A percentile compares a stretch with the other conserved stretches of the same genome.
These are phyloP conservation scores for Pogonomyrmex californicus DNA, from an alignment of 1,140 invertebrate species.

Conservation along the genomic window DNA sequence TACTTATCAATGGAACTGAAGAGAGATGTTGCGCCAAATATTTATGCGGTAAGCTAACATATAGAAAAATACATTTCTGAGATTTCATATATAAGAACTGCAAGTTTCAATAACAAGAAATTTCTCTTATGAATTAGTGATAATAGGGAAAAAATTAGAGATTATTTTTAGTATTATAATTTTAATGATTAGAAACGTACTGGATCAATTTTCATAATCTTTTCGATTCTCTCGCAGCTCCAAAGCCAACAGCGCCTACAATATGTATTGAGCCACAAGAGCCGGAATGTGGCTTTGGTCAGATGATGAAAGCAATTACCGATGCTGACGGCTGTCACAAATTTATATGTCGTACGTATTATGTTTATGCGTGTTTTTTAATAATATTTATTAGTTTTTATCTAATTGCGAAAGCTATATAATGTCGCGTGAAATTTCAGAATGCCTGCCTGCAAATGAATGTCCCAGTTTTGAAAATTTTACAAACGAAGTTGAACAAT, in stretches of 20 bases:
- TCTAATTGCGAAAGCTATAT: not conserved
- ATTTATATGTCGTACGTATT: slow-evolving; percentile 90
- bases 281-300: slow-evolving; percentile 90
- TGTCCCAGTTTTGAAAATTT: slow-evolving; percentile 87
- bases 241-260: slow-evolving; percentile 82
- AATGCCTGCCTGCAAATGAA: slow-evolving; percentile 91
- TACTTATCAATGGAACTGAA: slow-evolving; percentile 87
- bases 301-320: slow-evolving; percentile 89
- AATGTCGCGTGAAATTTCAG: slow-evolving; percentile 80
- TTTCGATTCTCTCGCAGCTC: slow-evolving; percentile 81
- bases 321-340: slow-evolving; percentile 89
- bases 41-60: slow-evolving; percentile 88
- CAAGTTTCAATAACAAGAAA: not conserved
- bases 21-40: slow-evolving; percentile 91
- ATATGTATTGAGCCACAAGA: slow-evolving; percentile 89
- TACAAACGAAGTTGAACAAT: slow-evolving; percentile 81
- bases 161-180: not conserved
- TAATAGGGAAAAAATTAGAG: not conserved
- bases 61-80: not conserved
- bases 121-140: slow-evolving; percentile 7
- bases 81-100: not conserved
- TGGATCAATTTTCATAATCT: not conserved
- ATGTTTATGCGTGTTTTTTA: not conserved
- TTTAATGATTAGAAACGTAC: not conserved
- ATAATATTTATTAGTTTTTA: not conserved